Conservation (phyloP, 2,113 vertebrate genomes). For the Bolborhynchus lineola region DNA sequence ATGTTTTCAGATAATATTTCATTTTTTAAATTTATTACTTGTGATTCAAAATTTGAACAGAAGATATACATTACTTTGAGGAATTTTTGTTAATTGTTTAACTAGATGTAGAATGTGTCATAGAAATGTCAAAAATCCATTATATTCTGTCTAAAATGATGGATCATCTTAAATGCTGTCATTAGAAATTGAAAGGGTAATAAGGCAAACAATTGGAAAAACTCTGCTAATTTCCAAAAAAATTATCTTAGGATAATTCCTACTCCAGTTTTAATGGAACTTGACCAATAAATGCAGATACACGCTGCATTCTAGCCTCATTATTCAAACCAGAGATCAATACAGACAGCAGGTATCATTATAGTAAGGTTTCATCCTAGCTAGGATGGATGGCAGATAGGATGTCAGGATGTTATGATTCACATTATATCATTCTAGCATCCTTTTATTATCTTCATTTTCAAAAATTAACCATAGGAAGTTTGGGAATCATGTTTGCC, state of each 20-base stretch:
- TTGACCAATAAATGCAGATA: not conserved
- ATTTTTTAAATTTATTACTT: not conserved
- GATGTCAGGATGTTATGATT: not conserved
- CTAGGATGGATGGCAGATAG: not conserved
- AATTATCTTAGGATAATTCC: not conserved
- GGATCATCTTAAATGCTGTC: not conserved
- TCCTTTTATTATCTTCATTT: not conserved
- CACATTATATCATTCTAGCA: not conserved
- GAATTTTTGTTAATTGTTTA: not conserved
- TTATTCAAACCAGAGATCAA: not conserved
- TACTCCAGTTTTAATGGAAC: not conserved
- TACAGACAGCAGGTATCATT: not conserved
- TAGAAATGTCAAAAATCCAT: not conserved
- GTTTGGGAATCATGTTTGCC: not conserved
- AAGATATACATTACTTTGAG: not conserved
- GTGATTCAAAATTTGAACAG: not conserved
- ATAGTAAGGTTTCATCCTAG: not conserved
- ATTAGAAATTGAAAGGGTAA: not conserved
- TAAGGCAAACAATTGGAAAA: not conserved
- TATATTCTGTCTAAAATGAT: not conserved
- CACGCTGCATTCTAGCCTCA: not conserved
- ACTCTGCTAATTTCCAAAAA: not conserved
- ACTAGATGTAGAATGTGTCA: not conserved
- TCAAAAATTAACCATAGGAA: not conserved
- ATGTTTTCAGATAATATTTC: not conserved